A percentile compares a stretch with the other conserved stretches of the same genome.
phyloP scores from a whole-genome alignment of 1,140 invertebrate genomes.

The Nixonia krombeini region DNA sequence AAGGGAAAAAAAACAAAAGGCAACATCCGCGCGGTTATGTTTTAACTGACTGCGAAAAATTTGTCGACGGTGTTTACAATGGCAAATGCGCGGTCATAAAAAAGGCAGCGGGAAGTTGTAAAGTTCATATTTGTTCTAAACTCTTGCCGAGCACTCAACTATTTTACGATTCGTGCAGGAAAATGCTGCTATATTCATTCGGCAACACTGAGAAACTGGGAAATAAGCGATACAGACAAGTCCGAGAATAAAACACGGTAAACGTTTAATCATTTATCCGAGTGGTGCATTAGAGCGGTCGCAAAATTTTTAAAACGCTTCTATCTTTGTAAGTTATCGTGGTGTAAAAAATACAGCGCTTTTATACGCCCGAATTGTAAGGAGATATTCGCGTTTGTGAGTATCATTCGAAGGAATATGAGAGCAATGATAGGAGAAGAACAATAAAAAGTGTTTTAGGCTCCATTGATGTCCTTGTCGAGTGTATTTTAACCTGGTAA shows the following conservation, averaged over 20 bases:
- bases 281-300: constrained; percentile 5
- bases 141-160: not conserved
- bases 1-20: too few relatives aligned
- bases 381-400: too few relatives aligned
- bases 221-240: not conserved
- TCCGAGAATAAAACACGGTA: constrained; percentile 9
- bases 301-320: not conserved
- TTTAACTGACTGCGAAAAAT: too few relatives aligned
- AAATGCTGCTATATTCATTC: constrained; percentile 11
- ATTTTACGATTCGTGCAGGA: constrained; percentile 5
- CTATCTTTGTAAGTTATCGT: not conserved
- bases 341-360: too few relatives aligned
- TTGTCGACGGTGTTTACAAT: too few relatives aligned
- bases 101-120: not conserved
- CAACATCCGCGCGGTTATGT: too few relatives aligned
- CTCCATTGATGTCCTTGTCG: too few relatives aligned
- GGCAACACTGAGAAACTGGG: not conserved
- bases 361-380: too few relatives aligned
- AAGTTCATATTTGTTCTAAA: not conserved
- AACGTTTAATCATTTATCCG: constrained; percentile 13
- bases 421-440: too few relatives aligned
- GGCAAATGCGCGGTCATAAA: not conserved
- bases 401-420: too few relatives aligned
- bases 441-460: too few relatives aligned
- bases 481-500: too few relatives aligned